Conservation (phyloP, 2,797 vertebrate species). For the Acanthis flammea region DNA sequence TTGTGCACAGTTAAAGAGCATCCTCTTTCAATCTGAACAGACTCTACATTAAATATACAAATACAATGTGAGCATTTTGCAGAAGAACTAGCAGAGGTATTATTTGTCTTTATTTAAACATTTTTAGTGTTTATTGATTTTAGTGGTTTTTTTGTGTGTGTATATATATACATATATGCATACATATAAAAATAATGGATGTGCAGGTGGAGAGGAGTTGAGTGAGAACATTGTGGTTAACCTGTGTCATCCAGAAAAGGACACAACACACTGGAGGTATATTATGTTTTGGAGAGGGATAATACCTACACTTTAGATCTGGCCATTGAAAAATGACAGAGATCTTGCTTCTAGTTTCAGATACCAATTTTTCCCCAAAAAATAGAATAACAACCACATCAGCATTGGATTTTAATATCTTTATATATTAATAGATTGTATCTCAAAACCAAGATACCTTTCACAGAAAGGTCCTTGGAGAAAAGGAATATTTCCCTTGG, state of each 20-base stretch:
- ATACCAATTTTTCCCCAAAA: background rate
- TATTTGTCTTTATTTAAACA: background rate
- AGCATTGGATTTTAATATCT: background rate
- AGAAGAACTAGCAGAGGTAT: background rate
- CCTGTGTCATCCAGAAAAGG: background rate
- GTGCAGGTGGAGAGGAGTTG: background rate
- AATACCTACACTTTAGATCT: background rate
- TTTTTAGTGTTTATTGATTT: too few relatives aligned
- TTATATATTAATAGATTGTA: background rate
- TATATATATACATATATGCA: accelerated
- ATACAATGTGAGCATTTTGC: background rate
- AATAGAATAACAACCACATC: background rate
- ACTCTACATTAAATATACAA: background rate
- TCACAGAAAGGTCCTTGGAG: background rate
- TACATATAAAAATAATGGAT: background rate
- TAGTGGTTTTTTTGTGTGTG: background rate
- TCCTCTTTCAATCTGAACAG: background rate
- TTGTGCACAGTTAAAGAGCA: background rate
- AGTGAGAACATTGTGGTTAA: background rate
- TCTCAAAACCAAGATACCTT: background rate
- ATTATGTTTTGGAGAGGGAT: background rate
- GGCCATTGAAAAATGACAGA: background rate
- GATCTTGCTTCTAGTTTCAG: background rate
- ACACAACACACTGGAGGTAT: background rate
- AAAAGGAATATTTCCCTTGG: background rate